Evolutionary conservation across 2,113 vertebrate species (phyloP).

Genomic region (Casuarius casuarius): DNA sequence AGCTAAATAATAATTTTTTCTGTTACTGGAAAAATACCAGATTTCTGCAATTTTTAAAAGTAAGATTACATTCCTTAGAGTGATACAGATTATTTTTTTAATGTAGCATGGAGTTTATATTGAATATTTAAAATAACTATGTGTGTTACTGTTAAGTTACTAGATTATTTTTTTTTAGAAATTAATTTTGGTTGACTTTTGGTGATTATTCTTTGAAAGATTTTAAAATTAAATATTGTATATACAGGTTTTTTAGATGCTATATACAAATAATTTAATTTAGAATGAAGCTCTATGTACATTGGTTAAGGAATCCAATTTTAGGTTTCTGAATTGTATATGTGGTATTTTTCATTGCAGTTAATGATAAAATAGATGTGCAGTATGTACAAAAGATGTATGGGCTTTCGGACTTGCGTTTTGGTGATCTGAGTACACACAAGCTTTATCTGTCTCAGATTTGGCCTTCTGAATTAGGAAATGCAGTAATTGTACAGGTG

Average conservation of each 20-base stretch:
- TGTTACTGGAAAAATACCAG: not conserved
- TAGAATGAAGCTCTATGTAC: not conserved
- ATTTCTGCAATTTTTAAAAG: not conserved
- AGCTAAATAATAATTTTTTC: not conserved
- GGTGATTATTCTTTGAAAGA: not conserved
- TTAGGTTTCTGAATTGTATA: conserved; percentile 25
- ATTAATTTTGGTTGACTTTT: not conserved
- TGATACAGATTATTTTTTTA: not conserved
- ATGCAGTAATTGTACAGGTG: conserved; percentile 78
- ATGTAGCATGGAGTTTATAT: not conserved
- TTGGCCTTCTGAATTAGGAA: conserved; percentile 73
- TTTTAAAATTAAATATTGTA: not conserved
- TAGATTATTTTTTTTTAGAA: not conserved
- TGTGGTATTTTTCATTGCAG: conserved; percentile 7
- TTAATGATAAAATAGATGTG: not conserved
- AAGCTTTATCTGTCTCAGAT: conserved; percentile 49
- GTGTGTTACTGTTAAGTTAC: not conserved
- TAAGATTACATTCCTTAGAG: not conserved
- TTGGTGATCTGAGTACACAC: conserved; percentile 54
- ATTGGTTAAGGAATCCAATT: not conserved
- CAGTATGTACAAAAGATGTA: not conserved
- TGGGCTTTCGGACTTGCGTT: conserved; percentile 16
- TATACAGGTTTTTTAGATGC: not conserved
- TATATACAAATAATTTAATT: not conserved
- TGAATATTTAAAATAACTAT: conserved; percentile 1